These are phyloP conservation scores for Paraescarpia echinospica DNA, from an alignment of 1,140 invertebrate genomes.

Conservation along the genomic window DNA sequence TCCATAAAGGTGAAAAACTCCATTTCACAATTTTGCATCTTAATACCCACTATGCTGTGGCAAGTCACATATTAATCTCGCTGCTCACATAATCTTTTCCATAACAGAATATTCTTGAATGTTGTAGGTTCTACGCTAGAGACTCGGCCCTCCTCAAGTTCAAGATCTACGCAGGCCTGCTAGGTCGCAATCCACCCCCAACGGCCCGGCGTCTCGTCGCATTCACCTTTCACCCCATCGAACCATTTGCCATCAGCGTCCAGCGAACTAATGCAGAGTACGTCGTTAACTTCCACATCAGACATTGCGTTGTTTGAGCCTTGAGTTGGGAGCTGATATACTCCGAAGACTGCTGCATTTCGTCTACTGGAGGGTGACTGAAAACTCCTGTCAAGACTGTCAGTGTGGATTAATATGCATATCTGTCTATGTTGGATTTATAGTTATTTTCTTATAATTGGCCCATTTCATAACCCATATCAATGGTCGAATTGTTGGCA, in stretches of 20 bases:
- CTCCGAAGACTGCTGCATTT: not conserved
- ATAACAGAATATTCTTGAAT: not conserved
- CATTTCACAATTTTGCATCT: no score
- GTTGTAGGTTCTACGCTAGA: slow-evolving; percentile 81
- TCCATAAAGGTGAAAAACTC: no score
- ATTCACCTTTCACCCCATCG: slow-evolving; percentile 95
- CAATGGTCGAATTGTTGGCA: no score
- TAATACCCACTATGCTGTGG: no score
- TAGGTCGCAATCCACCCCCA: slow-evolving; percentile 63
- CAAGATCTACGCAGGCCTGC: slow-evolving; percentile 79
- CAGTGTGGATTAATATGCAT: not conserved
- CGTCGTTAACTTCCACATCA: slow-evolving; percentile 91
- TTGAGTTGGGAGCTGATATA: not conserved
- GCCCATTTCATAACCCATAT: not conserved
- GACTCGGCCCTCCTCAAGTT: slow-evolving; percentile 88
- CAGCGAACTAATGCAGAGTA: slow-evolving; percentile 94
- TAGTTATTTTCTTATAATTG: not conserved
- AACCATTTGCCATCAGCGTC: slow-evolving; percentile 94
- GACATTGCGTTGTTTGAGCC: slow-evolving; percentile 33
- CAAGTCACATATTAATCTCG: no score
- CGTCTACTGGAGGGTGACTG: not conserved
- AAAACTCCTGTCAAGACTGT: not conserved
- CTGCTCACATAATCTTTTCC: not conserved
- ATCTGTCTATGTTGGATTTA: not conserved
- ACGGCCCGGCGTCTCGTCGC: slow-evolving; percentile 82